Conservation (phyloP, 2,797 vertebrate genomes). For the Capromys pilorides region DNA sequence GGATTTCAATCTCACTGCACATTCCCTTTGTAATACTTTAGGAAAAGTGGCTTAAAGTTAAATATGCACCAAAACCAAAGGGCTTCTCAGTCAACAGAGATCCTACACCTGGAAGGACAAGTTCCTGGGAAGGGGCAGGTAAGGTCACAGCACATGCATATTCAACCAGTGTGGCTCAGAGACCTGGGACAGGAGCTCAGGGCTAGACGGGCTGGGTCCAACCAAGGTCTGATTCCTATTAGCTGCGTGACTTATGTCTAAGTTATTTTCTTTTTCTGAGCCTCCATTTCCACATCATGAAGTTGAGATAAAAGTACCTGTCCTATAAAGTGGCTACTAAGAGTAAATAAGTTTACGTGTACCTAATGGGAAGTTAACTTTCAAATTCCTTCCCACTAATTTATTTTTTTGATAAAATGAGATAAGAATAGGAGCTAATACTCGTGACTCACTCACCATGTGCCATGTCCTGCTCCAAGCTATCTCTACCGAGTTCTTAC, state of each 20-base stretch:
- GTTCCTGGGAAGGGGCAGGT: background rate
- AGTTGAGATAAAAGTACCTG: background rate
- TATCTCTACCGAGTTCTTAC: background rate
- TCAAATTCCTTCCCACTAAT: background rate
- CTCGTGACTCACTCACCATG: background rate
- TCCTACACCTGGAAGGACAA: background rate
- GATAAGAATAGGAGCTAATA: background rate
- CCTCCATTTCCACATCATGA: slow-evolving; percentile 1
- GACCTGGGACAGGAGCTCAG: background rate
- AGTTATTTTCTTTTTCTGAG: background rate
- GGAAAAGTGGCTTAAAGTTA: background rate
- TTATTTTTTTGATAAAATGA: slow-evolving; percentile 6
- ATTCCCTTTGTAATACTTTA: background rate
- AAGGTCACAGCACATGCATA: background rate
- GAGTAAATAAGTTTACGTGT: background rate
- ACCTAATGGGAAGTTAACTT: background rate
- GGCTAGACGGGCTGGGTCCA: slow-evolving; percentile 9
- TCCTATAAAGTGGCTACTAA: background rate
- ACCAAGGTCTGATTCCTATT: background rate
- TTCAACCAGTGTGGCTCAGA: background rate
- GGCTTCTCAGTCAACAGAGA: background rate
- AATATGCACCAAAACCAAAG: slow-evolving; percentile 10
- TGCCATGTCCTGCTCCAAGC: background rate
- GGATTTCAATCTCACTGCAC: background rate
- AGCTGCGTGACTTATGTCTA: background rate